These are phyloP conservation scores for Harpagoxenus sublaevis DNA, from an alignment of 2,888 invertebrate genomes.

Conservation along the genomic window DNA sequence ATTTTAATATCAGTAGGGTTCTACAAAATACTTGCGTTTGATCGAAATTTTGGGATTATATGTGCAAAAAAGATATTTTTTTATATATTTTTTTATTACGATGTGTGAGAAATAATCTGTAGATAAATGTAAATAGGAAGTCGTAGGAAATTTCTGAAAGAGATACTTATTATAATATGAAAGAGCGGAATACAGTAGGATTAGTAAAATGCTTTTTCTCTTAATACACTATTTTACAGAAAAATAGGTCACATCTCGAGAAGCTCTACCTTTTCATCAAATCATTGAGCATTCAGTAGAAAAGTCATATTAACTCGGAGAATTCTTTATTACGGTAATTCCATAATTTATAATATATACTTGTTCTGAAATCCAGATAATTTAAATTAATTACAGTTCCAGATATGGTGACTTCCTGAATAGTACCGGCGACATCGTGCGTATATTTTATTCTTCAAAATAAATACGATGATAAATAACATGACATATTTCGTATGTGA, in stretches of 20 bases:
- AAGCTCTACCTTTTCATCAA: slow-evolving; percentile 3
- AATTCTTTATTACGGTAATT: slow-evolving; percentile 34
- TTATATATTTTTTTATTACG: background rate
- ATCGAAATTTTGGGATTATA: background rate
- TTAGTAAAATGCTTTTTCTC: background rate
- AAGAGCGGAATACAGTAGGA: background rate
- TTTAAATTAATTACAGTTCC: background rate
- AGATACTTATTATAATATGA: background rate
- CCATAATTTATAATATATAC: slow-evolving; percentile 39
- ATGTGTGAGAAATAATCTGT: background rate
- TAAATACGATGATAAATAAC: background rate
- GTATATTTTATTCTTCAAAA: background rate
- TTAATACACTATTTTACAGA: background rate
- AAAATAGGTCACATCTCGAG: slow-evolving; percentile 6
- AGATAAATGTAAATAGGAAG: background rate
- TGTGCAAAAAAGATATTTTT: background rate
- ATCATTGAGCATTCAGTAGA: slow-evolving; percentile 26
- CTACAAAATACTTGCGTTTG: background rate
- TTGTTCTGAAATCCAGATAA: background rate
- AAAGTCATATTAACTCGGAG: slow-evolving; percentile 5
- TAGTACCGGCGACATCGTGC: background rate
- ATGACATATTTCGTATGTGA: too few species aligned
- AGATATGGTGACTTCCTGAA: background rate
- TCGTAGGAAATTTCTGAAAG: background rate
- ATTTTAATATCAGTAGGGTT: background rate